A percentile compares a stretch with the other conserved stretches of the same genome.
These are phyloP conservation scores for Microdon myrmicae DNA, from an alignment of 2,888 invertebrate species.

Conservation along the genomic window DNA sequence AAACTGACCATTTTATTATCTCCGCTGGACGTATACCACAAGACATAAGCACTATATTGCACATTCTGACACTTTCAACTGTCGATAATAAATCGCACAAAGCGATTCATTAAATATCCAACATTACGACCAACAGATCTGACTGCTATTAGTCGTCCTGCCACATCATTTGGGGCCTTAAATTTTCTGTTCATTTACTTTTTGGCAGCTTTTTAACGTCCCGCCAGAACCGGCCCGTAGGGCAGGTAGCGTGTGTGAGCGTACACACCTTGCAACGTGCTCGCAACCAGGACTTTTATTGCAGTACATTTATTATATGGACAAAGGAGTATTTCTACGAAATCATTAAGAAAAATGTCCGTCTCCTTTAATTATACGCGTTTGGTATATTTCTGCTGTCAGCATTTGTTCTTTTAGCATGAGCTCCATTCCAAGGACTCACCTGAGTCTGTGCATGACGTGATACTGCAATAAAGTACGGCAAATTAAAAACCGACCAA, in stretches of 20 bases:
- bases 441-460: constrained; percentile 12
- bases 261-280: neutral
- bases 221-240: neutral
- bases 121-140: constrained; percentile 8
- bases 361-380: constrained; percentile 29
- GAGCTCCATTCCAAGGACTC: constrained; percentile 2
- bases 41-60: too few species aligned
- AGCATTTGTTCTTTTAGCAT: constrained; percentile 19
- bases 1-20: too few species aligned
- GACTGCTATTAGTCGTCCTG: constrained; percentile 35
- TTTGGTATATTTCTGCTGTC: constrained; percentile 32
- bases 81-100: constrained; percentile 24
- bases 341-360: constrained; percentile 30
- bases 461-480: constrained; percentile 40
- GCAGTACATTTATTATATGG: constrained; percentile 39
- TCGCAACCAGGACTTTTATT: constrained; percentile 24
- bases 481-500: constrained; percentile 26
- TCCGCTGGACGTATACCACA: too few species aligned
- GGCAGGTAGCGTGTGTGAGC: neutral
- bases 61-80: constrained; percentile 14
- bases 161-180: constrained; percentile 28
- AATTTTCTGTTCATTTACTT: constrained; percentile 25
- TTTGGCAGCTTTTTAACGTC: constrained; percentile 13
- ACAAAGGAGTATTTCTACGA: constrained; percentile 26
- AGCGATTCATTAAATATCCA: constrained; percentile 27